phyloP scores from a whole-genome alignment of 2,888 invertebrate species.

The Coenonympha glycerion region DNA sequence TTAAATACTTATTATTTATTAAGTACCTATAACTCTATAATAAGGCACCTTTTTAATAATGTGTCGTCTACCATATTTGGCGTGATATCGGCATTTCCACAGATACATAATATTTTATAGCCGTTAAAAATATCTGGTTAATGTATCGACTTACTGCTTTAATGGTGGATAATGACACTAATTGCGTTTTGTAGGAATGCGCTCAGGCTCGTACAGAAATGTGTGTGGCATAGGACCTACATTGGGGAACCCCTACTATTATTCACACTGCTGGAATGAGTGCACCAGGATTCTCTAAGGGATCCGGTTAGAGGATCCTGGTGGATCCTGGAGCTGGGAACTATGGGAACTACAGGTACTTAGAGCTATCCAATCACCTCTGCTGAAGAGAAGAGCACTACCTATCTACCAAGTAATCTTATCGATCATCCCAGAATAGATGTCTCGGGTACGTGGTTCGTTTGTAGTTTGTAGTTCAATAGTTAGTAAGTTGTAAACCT shows the following conservation, averaged over 20 bases:
- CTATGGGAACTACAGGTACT: no score
- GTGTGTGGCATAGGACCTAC: conserved; percentile 21
- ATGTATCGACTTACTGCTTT: conserved; percentile 25
- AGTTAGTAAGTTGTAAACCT: no score
- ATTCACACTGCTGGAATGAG: background rate
- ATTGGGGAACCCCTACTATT: conserved; percentile 20
- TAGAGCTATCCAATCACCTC: no score
- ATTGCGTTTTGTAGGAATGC: conserved; percentile 30
- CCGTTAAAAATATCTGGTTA: conserved; percentile 25
- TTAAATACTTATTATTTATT: no score
- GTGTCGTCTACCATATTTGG: background rate
- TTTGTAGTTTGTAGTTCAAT: no score
- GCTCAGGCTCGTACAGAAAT: conserved; percentile 6
- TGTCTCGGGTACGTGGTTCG: no score
- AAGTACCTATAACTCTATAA: background rate
- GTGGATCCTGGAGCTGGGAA: no score
- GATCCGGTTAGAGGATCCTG: no score
- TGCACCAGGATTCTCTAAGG: no score
- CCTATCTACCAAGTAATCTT: no score
- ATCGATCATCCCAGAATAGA: no score
- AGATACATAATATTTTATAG: conserved; percentile 25
- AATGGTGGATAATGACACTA: conserved; percentile 26
- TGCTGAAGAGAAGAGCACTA: no score
- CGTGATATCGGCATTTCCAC: conserved; percentile 6
- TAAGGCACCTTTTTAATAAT: background rate